Base-by-base conservation (phyloP, 2,113 vertebrate species). In the Tympanuchus pallidicinctus region DNA sequence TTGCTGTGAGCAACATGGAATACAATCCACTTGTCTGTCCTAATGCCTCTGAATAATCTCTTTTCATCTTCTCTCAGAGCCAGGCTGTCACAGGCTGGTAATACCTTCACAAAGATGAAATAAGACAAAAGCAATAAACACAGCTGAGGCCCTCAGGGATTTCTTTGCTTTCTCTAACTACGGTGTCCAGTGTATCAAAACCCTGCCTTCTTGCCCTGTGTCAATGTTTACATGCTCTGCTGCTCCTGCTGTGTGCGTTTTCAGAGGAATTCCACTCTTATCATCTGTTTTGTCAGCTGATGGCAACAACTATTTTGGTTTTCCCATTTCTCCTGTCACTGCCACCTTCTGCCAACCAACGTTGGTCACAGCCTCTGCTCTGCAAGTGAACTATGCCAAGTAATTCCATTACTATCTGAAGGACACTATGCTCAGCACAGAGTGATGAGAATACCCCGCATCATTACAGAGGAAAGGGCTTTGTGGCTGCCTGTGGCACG, bases 41-140 rank as follows among this genome's bases (percentile, higher is more conserved):
- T 2, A 4, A n/a, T 69, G 89, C 89, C 80, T 90, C 93, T 90
- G 86, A 90, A 89, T 88, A 94, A 95, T 88, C 94, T 86, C 87
- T 73, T 93, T 91, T 91, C 65, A 92, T 90, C 82, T 95, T 65
- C 66, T 78, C 88, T 81, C 71, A 9, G 86, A 80, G 71, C 32
- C 59, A 32, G 83, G 82, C 93, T 95, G 93, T 96, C 94, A 94
- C 93, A 59, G 72, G 88, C 84, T 69, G 86, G 7, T 40, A 85
- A 95, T 95, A 81, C 92, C 71, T 93, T 88, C 52, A 22, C 75
- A 75, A 74, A 88, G 87, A 90, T 87, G 69, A 89, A 94, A 94
- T 89, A 87, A 92, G 83, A 92, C 91, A 95, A 94, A 91, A 90
- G 93, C 90, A 95, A 93, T 95, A 97, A 94, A 74, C 67, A 48